phyloP scores from a whole-genome alignment of 2,113 vertebrate species.

The Boleophthalmus pectinirostris region DNA sequence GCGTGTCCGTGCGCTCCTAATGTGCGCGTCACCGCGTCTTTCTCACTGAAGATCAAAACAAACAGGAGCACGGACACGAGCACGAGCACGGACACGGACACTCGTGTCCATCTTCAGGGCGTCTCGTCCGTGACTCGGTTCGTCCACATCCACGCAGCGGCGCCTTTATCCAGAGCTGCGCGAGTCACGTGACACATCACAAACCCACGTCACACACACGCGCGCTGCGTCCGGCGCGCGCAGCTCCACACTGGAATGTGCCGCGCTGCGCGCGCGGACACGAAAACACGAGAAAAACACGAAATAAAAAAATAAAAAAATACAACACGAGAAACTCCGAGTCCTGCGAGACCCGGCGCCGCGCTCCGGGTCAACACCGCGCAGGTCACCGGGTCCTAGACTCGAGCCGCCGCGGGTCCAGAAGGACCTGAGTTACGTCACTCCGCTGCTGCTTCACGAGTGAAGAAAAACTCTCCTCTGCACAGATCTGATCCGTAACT shows the following conservation, averaged over 20 bases:
- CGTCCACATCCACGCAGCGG: slow-evolving; percentile 29
- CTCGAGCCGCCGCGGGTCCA: too few relatives aligned
- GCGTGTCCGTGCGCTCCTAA: background rate
- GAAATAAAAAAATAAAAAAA: too few relatives aligned
- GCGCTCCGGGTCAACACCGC: too few relatives aligned
- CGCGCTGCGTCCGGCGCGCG: background rate
- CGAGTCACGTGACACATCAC: slow-evolving; percentile 74
- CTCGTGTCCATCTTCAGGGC: background rate
- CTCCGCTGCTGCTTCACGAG: too few relatives aligned
- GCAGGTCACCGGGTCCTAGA: too few relatives aligned
- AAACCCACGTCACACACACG: slow-evolving; percentile 73
- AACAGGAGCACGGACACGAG: background rate
- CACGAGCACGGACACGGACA: too few relatives aligned
- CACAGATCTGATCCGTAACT: too few relatives aligned
- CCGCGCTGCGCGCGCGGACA: background rate
- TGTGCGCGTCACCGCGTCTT: background rate
- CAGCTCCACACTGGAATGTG: background rate
- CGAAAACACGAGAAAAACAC: too few relatives aligned
- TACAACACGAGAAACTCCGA: too few relatives aligned
- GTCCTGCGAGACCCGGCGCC: background rate
- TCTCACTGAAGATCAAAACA: background rate
- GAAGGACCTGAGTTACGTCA: too few relatives aligned
- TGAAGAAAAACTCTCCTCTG: too few relatives aligned
- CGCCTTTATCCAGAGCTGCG: slow-evolving; percentile 71
- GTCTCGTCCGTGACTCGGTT: background rate